Evolutionary conservation across 2,797 vertebrate species (phyloP).

Genomic region (Karalla daura): DNA sequence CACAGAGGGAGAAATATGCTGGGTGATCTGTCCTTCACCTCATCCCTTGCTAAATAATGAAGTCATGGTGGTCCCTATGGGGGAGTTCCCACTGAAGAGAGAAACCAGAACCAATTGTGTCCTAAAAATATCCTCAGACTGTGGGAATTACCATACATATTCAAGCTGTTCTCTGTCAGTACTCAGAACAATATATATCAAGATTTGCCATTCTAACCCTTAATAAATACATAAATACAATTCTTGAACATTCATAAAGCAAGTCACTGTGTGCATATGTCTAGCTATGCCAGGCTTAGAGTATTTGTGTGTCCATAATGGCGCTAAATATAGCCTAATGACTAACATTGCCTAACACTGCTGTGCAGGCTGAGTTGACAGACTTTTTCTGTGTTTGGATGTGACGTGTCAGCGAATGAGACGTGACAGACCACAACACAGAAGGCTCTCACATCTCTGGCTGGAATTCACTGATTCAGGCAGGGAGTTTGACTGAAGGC

Average conservation of each 20-base stretch:
- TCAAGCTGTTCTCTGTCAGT: conserved; percentile 10
- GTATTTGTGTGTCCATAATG: conserved; percentile 37
- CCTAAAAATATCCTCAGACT: conserved; percentile 16
- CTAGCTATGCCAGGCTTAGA: conserved; percentile 19
- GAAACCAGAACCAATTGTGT: conserved; percentile 1
- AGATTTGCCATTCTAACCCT: conserved; percentile 6
- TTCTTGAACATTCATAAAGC: neutral
- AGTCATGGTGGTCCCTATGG: neutral
- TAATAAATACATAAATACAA: neutral
- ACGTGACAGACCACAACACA: conserved; percentile 58
- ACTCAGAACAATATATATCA: conserved; percentile 17
- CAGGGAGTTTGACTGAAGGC: conserved; percentile 21
- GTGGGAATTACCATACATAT: neutral
- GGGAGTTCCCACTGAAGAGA: neutral
- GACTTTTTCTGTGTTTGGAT: conserved; percentile 38
- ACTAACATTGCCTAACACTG: conserved; percentile 63
- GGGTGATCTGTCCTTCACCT: conserved; percentile 12
- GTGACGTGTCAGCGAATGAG: conserved; percentile 52
- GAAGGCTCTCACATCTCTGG: conserved; percentile 37
- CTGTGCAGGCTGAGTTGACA: conserved; percentile 50
- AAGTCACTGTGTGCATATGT: neutral
- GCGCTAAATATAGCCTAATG: conserved; percentile 72
- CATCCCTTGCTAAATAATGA: conserved; percentile 3
- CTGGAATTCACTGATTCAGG: conserved; percentile 36
- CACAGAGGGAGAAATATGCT: conserved; percentile 1